These are phyloP conservation scores for Eudemis profundana DNA, from an alignment of 2,888 invertebrate species.

Conservation along the genomic window DNA sequence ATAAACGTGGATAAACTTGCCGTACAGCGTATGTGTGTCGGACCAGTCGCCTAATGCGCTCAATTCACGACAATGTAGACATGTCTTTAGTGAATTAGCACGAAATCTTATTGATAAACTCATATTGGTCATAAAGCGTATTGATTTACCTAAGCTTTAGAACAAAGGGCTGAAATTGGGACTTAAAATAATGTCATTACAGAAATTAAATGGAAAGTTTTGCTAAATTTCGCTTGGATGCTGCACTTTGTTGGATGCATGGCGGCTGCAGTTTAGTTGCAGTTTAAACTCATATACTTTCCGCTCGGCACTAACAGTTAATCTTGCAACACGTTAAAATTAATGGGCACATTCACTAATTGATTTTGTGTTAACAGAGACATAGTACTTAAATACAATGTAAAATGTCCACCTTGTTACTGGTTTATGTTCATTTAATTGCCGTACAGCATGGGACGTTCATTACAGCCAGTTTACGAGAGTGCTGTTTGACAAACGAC, in stretches of 20 bases:
- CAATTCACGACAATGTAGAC: conserved; percentile 82
- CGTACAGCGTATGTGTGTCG: conserved; percentile 81
- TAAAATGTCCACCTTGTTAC: conserved; percentile 47
- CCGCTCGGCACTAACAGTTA: conserved; percentile 8
- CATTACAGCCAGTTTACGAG: conserved; percentile 68
- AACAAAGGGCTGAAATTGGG: not conserved
- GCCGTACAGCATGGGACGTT: conserved; percentile 56
- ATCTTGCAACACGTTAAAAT: conserved; percentile 30
- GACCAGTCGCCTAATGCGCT: conserved; percentile 77
- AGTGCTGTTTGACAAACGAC: conserved; percentile 71
- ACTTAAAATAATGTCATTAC: conserved; percentile 18
- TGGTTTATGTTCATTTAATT: conserved; percentile 55
- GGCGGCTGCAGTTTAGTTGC: conserved; percentile 6
- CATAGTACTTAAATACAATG: conserved; percentile 46
- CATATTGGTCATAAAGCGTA: conserved; percentile 27
- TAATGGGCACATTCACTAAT: conserved; percentile 32
- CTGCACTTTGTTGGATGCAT: conserved; percentile 21
- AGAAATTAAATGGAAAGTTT: conserved; percentile 13
- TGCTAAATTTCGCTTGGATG: conserved; percentile 3
- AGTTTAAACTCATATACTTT: conserved; percentile 15
- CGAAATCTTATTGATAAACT: conserved; percentile 29
- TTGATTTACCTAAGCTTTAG: conserved; percentile 7
- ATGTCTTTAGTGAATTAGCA: conserved; percentile 64
- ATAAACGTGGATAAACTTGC: conserved; percentile 78
- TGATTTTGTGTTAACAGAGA: conserved; percentile 43